Percentiles rank a stretch among this genome's conserved stretches.
Conservation (phyloP, 1,140 invertebrate species). For the Lithobius niger region DNA sequence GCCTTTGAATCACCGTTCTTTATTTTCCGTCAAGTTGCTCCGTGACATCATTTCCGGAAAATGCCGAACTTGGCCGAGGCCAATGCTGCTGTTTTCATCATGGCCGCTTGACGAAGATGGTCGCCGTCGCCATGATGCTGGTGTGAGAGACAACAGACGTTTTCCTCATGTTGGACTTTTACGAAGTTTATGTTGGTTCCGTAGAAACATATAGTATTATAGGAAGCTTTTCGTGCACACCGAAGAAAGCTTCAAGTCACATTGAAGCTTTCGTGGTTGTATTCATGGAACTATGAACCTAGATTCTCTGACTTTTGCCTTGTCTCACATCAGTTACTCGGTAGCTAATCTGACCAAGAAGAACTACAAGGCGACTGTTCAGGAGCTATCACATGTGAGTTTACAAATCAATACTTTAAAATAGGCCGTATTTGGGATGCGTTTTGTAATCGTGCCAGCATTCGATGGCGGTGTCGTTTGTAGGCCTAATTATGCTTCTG, state of each 20-base stretch:
- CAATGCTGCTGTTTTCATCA: no score
- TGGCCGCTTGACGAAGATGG: background rate
- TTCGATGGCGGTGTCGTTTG: no score
- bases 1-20: no score
- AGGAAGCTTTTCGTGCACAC: slow-evolving; percentile 7
- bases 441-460: no score
- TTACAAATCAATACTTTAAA: no score
- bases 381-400: slow-evolving; percentile 62
- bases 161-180: slow-evolving; percentile 4
- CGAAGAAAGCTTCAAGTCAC: slow-evolving; percentile 34
- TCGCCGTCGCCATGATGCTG: slow-evolving; percentile 3
- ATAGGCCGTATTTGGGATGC: no score
- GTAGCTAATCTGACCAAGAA: slow-evolving; percentile 90
- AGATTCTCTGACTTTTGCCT: slow-evolving; percentile 92
- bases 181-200: background rate
- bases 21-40: no score
- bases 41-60: no score
- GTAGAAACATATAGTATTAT: background rate
- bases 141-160: slow-evolving; percentile 4
- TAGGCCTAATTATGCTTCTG: no score
- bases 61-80: no score
- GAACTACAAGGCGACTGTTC: slow-evolving; percentile 75
- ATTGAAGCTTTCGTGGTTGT: slow-evolving; percentile 36
- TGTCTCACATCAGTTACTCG: slow-evolving; percentile 94
- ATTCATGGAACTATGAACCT: slow-evolving; percentile 97